Evolutionary conservation across 2,888 invertebrate species (phyloP), one percentile per base, ranked within the genome.

Genomic region (Litoditis marina): DNA sequence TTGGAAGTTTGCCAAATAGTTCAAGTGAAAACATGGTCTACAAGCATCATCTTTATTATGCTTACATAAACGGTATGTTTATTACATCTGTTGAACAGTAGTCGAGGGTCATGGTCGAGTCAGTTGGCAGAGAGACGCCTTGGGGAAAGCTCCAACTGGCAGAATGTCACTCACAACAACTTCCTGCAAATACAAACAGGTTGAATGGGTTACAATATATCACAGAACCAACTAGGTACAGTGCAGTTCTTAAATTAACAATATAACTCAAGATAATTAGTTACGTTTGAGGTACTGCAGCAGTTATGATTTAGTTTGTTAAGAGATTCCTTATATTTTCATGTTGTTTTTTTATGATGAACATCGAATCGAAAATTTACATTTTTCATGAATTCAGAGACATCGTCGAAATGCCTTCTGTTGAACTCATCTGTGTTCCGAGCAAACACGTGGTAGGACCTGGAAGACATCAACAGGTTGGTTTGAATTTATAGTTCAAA

Each of bases 401-500:
- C 69, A 60, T 77, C 77, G 59, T 79, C 78, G 58, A 74, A 78
- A 59, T 78, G 73, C 8, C 76, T 60, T 4, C 66, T 52, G 32
- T 78, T 73, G 63, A 79, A 79, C 54, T 78, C 76, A 30, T 77
- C 76, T 4, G 70, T 72, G 59, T 77, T 74, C 7, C 78, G 61
- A 6, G 73, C 75, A 53, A 78, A 79, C 1, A 79, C 77, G 51
- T 76, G 76, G 34, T 68, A 70, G 11, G 69, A 67, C 60, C 71
- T 71, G 60, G 52, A 60, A 47, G 53, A 52, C 46, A 3, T 19
- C 5, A 54, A 8, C 32, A 3, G 44, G 25, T 44, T 8, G 44
- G 5, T 44, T 5, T 5, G 4, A 44, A 44, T 5, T 19, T 22
- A 3, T 44, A 8, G 5, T 34, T n/a, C 16, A 13, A 51, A 28